Evolutionary conservation across 1,140 invertebrate genomes (phyloP).

Genomic region (Leptopilina clavipes): DNA sequence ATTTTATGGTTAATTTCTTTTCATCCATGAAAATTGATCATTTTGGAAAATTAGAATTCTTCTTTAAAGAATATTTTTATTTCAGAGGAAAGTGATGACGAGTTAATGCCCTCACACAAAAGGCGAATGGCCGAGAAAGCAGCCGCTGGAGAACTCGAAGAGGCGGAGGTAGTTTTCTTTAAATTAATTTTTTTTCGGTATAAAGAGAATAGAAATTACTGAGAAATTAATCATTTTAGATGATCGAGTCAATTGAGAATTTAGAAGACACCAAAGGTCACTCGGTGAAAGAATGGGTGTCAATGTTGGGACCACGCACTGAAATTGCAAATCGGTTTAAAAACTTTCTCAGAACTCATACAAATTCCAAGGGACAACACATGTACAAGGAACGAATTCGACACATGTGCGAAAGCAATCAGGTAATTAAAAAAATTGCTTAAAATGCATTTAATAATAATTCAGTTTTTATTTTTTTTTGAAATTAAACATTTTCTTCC

Average conservation of each 20-base stretch:
- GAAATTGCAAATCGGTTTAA: constrained; percentile 98
- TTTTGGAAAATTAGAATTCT: constrained; percentile 27
- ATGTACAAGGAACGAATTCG: constrained; percentile 95
- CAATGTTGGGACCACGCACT: constrained; percentile 94
- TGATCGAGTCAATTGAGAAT: constrained; percentile 98
- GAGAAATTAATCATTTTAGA: constrained; percentile 70
- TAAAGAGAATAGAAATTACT: neutral
- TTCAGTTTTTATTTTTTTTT: no score
- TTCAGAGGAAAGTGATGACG: constrained; percentile 78
- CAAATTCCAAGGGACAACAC: constrained; percentile 90
- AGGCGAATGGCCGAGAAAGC: constrained; percentile 89
- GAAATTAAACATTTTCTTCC: constrained; percentile 54
- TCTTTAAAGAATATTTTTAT: constrained; percentile 43
- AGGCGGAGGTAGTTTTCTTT: constrained; percentile 73
- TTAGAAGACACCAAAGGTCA: constrained; percentile 96
- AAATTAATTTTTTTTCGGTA: constrained; percentile 14
- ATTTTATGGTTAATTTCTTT: constrained; percentile 78
- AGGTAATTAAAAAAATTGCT: constrained; percentile 64
- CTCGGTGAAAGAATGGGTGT: constrained; percentile 95
- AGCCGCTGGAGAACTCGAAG: constrained; percentile 85
- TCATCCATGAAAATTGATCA: constrained; percentile 34
- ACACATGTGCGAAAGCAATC: constrained; percentile 95
- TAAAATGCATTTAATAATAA: no score
- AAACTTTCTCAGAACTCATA: constrained; percentile 94
- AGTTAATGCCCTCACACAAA: constrained; percentile 81